Percentiles rank a stretch among this genome's conserved stretches.
Evolutionary conservation across 2,797 vertebrate genomes (phyloP).

Genomic region (Pelochelys cantorii): DNA sequence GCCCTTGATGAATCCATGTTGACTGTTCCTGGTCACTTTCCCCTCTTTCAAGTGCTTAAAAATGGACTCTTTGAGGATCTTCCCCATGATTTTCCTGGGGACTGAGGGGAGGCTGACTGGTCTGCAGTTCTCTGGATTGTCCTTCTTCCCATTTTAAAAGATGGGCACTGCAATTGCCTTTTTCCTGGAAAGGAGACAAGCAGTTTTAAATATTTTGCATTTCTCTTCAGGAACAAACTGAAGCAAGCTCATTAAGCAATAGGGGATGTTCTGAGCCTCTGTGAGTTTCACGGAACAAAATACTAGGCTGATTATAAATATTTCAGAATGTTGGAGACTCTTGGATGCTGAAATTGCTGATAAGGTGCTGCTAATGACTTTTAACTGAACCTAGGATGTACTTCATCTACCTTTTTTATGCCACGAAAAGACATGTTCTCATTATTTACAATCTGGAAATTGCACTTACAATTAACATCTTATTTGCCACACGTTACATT

Average conservation of each 20-base stretch:
- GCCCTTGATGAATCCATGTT: too few relatives aligned
- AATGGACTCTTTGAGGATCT: too few relatives aligned
- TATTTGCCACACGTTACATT: background rate
- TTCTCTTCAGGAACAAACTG: background rate
- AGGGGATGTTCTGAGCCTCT: conserved; percentile 12
- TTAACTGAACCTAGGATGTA: background rate
- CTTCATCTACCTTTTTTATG: background rate
- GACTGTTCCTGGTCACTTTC: too few relatives aligned
- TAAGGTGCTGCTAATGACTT: background rate
- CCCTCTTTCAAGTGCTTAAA: too few relatives aligned
- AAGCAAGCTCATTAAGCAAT: background rate
- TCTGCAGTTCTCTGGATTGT: too few relatives aligned
- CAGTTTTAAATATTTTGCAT: background rate
- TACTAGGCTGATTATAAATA: conserved; percentile 3
- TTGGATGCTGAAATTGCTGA: conserved; percentile 15
- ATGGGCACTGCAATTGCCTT: background rate
- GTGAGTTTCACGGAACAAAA: background rate
- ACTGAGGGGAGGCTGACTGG: too few relatives aligned
- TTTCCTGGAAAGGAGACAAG: background rate
- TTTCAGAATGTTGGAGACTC: background rate
- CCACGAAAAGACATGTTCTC: background rate
- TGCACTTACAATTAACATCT: conserved; percentile 4
- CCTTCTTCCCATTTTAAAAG: too few relatives aligned
- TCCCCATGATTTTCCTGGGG: too few relatives aligned
- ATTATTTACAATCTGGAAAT: background rate